Evolutionary conservation across 2,113 vertebrate genomes (phyloP).

Genomic region (Notothenia rossii): DNA sequence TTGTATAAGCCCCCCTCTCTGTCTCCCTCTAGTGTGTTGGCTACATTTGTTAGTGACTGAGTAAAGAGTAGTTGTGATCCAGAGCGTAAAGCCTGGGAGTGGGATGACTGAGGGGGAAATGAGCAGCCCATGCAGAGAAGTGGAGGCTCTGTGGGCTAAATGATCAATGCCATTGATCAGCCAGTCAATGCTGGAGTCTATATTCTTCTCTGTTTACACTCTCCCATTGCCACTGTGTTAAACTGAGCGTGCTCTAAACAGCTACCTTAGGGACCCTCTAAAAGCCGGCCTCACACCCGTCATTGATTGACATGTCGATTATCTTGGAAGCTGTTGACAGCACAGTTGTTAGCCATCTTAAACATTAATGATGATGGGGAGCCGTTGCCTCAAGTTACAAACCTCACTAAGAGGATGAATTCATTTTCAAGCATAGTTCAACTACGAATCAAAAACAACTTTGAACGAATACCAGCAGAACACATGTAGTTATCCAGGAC

Average conservation of each 20-base stretch:
- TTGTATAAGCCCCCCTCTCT: conserved; percentile 66
- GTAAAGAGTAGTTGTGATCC: conserved; percentile 66
- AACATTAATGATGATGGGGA: conserved; percentile 75
- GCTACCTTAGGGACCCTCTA: conserved; percentile 81
- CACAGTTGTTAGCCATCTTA: conserved; percentile 76
- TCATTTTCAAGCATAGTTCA: conserved; percentile 11
- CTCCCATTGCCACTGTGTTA: conserved; percentile 78
- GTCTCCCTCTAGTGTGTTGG: conserved; percentile 84
- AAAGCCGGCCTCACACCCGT: conserved; percentile 76
- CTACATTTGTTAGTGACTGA: conserved; percentile 57
- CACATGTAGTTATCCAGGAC: background rate
- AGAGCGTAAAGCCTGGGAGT: conserved; percentile 58
- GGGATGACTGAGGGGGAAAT: conserved; percentile 58
- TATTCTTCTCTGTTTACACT: conserved; percentile 84
- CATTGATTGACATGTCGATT: conserved; percentile 86
- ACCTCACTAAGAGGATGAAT: conserved; percentile 33
- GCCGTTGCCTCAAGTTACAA: conserved; percentile 39
- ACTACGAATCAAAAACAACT: conserved; percentile 14
- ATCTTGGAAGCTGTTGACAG: conserved; percentile 81
- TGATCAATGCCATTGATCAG: conserved; percentile 87
- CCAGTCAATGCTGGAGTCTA: conserved; percentile 79
- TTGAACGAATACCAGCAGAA: background rate
- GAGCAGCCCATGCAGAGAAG: conserved; percentile 61
- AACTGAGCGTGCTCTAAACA: conserved; percentile 81
- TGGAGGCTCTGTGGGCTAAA: conserved; percentile 63